Evolutionary conservation across 2,797 vertebrate genomes (phyloP).

Genomic region (Peromyscus aztecus): DNA sequence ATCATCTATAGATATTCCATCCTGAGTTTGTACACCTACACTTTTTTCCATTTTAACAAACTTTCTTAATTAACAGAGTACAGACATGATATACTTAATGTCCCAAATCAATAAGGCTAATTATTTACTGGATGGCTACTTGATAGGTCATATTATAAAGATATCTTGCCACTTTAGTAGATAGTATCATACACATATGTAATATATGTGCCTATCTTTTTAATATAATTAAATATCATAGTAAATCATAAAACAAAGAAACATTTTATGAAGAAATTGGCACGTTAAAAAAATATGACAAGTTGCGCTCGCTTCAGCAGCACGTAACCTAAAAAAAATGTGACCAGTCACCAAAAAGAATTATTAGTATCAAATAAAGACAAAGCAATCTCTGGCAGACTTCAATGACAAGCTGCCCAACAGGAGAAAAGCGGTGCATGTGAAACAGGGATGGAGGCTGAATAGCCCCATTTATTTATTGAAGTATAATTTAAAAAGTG

Average conservation of each 20-base stretch:
- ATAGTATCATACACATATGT: neutral
- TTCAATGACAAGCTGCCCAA: neutral
- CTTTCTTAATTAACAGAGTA: slow-evolving; percentile 7
- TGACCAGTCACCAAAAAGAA: neutral
- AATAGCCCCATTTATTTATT: neutral
- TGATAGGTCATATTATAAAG: neutral
- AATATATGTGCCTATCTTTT: neutral
- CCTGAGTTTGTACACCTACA: neutral
- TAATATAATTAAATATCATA: neutral
- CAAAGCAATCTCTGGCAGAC: neutral
- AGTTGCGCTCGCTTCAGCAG: neutral
- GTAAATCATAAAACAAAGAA: slow-evolving; percentile 49
- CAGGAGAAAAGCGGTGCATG: neutral
- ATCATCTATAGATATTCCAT: neutral
- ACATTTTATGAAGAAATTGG: slow-evolving; percentile 28
- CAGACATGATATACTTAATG: neutral
- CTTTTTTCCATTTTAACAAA: neutral
- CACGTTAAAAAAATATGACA: neutral
- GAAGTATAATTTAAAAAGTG: slow-evolving; percentile 1
- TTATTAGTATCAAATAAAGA: neutral
- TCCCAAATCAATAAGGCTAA: neutral
- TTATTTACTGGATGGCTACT: neutral
- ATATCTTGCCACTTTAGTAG: neutral
- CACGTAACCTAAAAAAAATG: neutral
- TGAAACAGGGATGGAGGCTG: fast-evolving